Evolutionary conservation across 2,797 vertebrate genomes (phyloP).

Genomic region (Microhierax caerulescens): DNA sequence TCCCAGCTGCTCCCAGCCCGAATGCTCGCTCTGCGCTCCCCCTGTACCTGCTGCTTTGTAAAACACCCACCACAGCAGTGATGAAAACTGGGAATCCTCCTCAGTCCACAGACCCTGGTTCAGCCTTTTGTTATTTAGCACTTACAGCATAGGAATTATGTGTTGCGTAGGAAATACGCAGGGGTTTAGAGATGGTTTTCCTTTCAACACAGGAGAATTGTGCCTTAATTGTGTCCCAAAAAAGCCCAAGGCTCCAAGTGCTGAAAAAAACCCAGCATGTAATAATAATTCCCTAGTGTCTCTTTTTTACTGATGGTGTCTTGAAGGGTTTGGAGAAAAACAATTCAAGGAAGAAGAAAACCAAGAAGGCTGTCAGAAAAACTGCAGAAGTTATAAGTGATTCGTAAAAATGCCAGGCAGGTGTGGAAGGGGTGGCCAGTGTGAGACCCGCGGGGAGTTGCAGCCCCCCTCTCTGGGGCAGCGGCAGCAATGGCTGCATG

Average conservation of each 20-base stretch:
- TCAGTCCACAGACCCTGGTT: background rate
- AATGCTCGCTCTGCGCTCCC: accelerated
- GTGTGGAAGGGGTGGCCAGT: no score
- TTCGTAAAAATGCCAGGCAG: background rate
- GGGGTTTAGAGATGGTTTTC: background rate
- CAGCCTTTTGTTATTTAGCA: background rate
- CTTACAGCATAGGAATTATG: background rate
- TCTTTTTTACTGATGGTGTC: background rate
- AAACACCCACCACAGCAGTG: background rate
- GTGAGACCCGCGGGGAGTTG: background rate
- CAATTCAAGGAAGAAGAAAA: background rate
- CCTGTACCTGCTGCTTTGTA: accelerated
- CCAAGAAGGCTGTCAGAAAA: background rate
- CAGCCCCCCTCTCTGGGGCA: accelerated
- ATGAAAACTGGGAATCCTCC: background rate
- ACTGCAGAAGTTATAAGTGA: background rate
- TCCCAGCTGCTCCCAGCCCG: background rate
- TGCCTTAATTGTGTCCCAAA: background rate
- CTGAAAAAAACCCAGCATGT: background rate
- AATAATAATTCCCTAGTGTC: background rate
- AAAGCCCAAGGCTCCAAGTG: background rate
- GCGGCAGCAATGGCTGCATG: background rate
- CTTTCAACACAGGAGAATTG: background rate
- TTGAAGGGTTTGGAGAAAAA: background rate
- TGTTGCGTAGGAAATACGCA: background rate